phyloP scores from a whole-genome alignment of 2,888 invertebrate species.

The Ecliptopera silaceata region DNA sequence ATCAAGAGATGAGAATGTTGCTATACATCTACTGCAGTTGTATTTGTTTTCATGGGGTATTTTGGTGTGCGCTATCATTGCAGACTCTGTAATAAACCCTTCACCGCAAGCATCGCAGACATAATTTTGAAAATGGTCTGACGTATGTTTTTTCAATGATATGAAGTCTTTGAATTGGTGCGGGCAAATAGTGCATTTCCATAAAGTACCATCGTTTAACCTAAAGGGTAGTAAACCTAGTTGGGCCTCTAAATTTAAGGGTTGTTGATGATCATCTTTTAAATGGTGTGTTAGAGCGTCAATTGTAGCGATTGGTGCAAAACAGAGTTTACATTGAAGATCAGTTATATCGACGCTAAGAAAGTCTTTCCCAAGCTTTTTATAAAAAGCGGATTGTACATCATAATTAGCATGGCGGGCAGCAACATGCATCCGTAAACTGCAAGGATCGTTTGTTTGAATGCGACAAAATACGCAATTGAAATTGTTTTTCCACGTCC shows the following conservation, averaged over 20 bases:
- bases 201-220: conserved; percentile 67
- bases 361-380: conserved; percentile 73
- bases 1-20: conserved; percentile 68
- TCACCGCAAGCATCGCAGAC: conserved; percentile 77
- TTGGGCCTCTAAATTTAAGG: conserved; percentile 66
- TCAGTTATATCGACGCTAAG: conserved; percentile 74
- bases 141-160: conserved; percentile 71
- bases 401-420: conserved; percentile 68
- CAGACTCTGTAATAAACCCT: conserved; percentile 75
- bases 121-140: conserved; percentile 74
- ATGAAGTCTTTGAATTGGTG: conserved; percentile 74
- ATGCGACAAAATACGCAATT: conserved; percentile 75
- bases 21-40: conserved; percentile 70
- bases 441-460: conserved; percentile 67
- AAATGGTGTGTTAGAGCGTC: conserved; percentile 66
- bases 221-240: conserved; percentile 70
- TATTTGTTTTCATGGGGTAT: conserved; percentile 76
- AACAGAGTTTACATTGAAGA: conserved; percentile 73
- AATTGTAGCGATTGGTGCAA: conserved; percentile 60
- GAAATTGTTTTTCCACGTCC: conserved; percentile 75
- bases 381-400: conserved; percentile 72
- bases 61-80: conserved; percentile 73
- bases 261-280: conserved; percentile 70
- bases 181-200: conserved; percentile 75
- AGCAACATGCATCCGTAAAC: conserved; percentile 62